Evolutionary conservation across 2,888 invertebrate genomes (phyloP).

Genomic region (Papilio protenor): DNA sequence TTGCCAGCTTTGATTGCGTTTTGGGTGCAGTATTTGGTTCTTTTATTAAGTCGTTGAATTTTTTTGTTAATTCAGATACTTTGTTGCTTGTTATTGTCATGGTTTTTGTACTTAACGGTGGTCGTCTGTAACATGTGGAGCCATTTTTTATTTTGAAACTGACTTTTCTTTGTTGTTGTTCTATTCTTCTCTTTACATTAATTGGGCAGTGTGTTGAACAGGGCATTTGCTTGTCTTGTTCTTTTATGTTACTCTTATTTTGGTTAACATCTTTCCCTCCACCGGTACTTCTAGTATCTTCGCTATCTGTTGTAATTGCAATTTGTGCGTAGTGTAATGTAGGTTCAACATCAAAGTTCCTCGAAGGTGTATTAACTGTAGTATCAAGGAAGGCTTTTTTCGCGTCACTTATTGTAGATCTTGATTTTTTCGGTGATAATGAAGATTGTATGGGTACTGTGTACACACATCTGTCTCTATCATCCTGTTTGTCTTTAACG

Average conservation of each 20-base stretch:
- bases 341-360: constrained; percentile 55
- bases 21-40: constrained; percentile 72
- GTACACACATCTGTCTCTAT: constrained; percentile 69
- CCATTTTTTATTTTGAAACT: constrained; percentile 86
- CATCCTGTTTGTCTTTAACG: constrained; percentile 73
- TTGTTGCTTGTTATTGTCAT: constrained; percentile 82
- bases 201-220: constrained; percentile 56
- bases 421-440: constrained; percentile 59
- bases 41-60: constrained; percentile 87
- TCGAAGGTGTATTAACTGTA: constrained; percentile 59
- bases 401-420: constrained; percentile 71
- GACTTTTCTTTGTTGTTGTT: constrained; percentile 81
- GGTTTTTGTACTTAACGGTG: constrained; percentile 73
- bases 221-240: constrained; percentile 49
- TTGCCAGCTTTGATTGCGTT: constrained; percentile 83
- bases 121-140: constrained; percentile 73
- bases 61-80: constrained; percentile 88
- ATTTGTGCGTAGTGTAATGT: constrained; percentile 76
- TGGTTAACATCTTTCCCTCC: constrained; percentile 65
- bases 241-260: constrained; percentile 51
- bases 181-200: constrained; percentile 64
- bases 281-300: constrained; percentile 79
- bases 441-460: constrained; percentile 70
- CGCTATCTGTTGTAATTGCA: constrained; percentile 72
- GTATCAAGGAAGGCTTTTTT: constrained; percentile 75